Conservation (phyloP, 2,888 invertebrate genomes). For the Invenusta paracnida region DNA sequence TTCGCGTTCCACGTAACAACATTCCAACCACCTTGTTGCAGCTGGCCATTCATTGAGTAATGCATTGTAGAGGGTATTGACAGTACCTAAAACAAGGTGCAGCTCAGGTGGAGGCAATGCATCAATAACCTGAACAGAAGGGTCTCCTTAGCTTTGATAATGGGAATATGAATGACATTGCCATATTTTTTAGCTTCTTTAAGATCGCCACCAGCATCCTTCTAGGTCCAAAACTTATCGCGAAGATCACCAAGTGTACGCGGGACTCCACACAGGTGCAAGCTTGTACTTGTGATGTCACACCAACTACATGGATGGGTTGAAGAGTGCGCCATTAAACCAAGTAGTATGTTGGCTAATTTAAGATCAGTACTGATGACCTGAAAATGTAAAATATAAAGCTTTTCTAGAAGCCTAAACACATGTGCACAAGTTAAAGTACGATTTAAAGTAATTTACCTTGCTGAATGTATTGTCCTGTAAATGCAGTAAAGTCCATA, state of each 20-base stretch:
- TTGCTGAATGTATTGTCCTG: neutral
- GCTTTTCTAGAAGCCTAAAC: neutral
- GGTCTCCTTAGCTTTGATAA: neutral
- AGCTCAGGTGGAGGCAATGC: constrained; percentile 31
- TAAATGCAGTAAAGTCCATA: constrained; percentile 20
- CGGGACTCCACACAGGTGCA: neutral
- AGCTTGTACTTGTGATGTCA: constrained; percentile 18
- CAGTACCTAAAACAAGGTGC: neutral
- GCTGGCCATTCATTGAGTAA: constrained; percentile 28
- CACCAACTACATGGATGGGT: constrained; percentile 6
- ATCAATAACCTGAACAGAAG: neutral
- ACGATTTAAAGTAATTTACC: neutral
- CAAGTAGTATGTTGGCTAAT: constrained; percentile 32
- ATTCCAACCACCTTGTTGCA: neutral
- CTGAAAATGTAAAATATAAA: neutral
- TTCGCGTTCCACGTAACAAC: constrained; percentile 29
- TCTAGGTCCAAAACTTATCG: constrained; percentile 16
- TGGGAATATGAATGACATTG: constrained; percentile 18
- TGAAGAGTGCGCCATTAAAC: constrained; percentile 21
- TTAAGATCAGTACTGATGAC: constrained; percentile 22
- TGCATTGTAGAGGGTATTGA: neutral
- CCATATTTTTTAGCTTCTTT: constrained; percentile 7
- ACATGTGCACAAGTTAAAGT: neutral
- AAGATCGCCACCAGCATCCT: constrained; percentile 30
- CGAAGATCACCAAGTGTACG: constrained; percentile 4